Conservation (phyloP, 2,113 vertebrate species). For the Melierax canorus region DNA sequence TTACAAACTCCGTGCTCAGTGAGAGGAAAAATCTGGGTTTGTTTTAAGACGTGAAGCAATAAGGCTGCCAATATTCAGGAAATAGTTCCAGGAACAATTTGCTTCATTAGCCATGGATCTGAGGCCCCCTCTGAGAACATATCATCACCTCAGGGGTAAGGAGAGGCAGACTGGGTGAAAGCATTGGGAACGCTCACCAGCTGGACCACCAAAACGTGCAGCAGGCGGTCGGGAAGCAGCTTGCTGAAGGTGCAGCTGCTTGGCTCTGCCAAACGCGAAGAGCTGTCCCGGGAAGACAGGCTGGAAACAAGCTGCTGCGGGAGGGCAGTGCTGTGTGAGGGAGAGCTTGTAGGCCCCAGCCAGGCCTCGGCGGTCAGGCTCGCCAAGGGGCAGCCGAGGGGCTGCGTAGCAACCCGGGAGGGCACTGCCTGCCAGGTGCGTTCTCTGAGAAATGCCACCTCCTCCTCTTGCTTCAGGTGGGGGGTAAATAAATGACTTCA, state of each 20-base stretch:
- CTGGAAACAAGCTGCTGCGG: not conserved
- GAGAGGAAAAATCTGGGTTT: not conserved
- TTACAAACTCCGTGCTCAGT: not conserved
- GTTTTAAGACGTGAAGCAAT: not conserved
- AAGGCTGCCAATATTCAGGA: not conserved
- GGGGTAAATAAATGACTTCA: not conserved
- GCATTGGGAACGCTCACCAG: not conserved
- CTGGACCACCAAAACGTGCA: conserved; percentile 12
- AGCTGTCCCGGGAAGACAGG: not conserved
- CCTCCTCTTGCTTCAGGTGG: not conserved
- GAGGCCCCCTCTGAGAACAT: not conserved
- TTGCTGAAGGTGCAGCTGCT: conserved; percentile 39
- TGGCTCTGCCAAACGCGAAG: not conserved
- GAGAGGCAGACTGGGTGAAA: not conserved
- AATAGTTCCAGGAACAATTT: conserved; percentile 1
- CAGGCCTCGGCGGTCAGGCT: fast-evolving
- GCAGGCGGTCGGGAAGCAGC: not conserved
- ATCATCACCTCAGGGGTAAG: not conserved
- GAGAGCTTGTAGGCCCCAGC: not conserved
- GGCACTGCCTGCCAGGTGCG: too few relatives aligned
- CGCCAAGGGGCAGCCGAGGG: not conserved
- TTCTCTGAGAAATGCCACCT: not conserved
- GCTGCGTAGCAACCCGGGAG: not conserved
- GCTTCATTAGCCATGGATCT: not conserved
- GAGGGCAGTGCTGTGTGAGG: fast-evolving